Conservation (phyloP, 2,113 vertebrate species). For the Zosterops pallidus region DNA sequence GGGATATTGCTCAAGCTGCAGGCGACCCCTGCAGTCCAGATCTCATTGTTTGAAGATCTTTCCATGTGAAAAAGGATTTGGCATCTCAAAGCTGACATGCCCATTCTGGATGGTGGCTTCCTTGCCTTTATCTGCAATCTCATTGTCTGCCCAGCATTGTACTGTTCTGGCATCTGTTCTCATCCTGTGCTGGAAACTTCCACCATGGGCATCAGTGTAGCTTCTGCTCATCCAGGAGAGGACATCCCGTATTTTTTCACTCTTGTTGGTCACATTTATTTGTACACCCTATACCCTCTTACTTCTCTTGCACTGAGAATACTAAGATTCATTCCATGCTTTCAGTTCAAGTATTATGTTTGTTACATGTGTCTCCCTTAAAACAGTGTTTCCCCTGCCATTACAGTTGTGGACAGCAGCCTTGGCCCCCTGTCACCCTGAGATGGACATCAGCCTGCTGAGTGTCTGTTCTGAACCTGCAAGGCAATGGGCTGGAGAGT, state of each 20-base stretch:
- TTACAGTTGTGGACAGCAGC: neutral
- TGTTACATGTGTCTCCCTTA: neutral
- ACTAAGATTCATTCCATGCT: neutral
- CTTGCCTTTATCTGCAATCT: neutral
- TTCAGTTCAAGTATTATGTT: neutral
- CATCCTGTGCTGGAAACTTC: neutral
- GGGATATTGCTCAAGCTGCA: neutral
- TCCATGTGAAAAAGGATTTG: neutral
- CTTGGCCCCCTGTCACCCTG: neutral
- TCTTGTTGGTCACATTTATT: neutral
- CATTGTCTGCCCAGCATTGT: neutral
- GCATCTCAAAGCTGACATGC: neutral
- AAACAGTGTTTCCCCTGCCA: fast-evolving
- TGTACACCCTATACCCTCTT: neutral
- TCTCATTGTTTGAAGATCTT: neutral
- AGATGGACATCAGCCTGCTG: neutral
- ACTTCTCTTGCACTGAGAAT: neutral
- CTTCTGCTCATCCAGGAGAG: neutral
- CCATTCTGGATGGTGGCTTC: neutral
- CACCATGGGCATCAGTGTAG: neutral
- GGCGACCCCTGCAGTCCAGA: neutral
- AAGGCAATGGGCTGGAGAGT: neutral
- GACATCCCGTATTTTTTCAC: neutral
- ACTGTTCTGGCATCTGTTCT: neutral
- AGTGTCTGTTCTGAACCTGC: neutral